phyloP scores from a whole-genome alignment of 2,888 invertebrate genomes.

The Lycia hirtaria region DNA sequence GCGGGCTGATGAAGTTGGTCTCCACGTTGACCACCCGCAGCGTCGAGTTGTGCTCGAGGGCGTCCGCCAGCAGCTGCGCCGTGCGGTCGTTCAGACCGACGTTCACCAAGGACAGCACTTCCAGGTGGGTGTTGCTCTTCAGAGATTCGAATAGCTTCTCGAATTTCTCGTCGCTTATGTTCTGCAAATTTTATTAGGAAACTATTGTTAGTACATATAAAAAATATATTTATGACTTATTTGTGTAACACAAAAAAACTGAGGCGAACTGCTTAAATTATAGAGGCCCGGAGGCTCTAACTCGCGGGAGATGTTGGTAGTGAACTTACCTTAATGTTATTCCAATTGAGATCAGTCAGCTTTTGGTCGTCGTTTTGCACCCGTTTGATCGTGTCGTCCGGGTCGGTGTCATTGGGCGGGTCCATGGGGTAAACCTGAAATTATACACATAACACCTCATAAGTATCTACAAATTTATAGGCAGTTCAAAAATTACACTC shows the following conservation, averaged over 20 bases:
- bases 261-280: too few relatives aligned
- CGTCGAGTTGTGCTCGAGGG: constrained; percentile 91
- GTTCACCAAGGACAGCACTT: constrained; percentile 96
- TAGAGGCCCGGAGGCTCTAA: too few relatives aligned
- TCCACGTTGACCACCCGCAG: constrained; percentile 95
- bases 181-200: constrained; percentile 86
- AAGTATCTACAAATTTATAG: neutral
- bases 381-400: constrained; percentile 95
- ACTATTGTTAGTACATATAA: neutral
- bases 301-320: too few relatives aligned
- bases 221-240: neutral
- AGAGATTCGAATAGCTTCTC: constrained; percentile 94
- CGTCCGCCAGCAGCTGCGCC: constrained; percentile 92
- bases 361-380: constrained; percentile 95
- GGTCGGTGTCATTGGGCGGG: constrained; percentile 98
- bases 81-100: constrained; percentile 96
- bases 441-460: neutral
- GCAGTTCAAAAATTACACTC: too few relatives aligned
- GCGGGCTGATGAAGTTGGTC: constrained; percentile 98
- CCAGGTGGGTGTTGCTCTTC: constrained; percentile 95
- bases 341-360: constrained; percentile 97
- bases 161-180: constrained; percentile 98
- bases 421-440: constrained; percentile 92
- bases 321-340: constrained; percentile 96
- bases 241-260: neutral